A percentile compares a stretch with the other conserved stretches of the same genome.
Evolutionary conservation across 2,888 invertebrate genomes (phyloP).

Genomic region (Anticlea derivata): DNA sequence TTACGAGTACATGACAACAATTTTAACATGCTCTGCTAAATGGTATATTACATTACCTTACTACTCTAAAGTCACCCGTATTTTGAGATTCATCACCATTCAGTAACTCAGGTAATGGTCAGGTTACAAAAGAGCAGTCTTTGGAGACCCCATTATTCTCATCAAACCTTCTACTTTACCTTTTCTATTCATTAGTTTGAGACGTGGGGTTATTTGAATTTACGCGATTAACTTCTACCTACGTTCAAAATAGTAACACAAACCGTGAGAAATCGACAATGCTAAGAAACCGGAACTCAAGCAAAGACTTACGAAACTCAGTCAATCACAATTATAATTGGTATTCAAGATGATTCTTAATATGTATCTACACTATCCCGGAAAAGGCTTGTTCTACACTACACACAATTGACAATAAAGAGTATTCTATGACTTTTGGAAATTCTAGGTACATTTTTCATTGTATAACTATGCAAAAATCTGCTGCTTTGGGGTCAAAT

Average conservation of each 20-base stretch:
- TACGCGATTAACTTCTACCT: slow-evolving; percentile 41
- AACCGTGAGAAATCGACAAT: slow-evolving; percentile 31
- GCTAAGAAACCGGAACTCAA: slow-evolving; percentile 14
- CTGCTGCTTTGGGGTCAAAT: no score
- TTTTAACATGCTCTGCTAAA: neutral
- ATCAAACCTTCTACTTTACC: slow-evolving; percentile 7
- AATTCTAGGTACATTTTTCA: no score
- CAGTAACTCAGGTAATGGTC: slow-evolving; percentile 10
- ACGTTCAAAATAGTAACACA: slow-evolving; percentile 27
- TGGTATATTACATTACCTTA: no score
- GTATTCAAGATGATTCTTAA: no score
- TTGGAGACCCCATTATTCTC: slow-evolving; percentile 2
- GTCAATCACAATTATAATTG: neutral
- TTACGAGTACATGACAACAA: no score
- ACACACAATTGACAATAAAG: no score
- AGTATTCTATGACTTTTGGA: no score
- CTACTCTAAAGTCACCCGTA: slow-evolving; percentile 4
- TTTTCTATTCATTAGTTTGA: slow-evolving; percentile 27
- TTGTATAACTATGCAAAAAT: no score
- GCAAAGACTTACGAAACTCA: neutral
- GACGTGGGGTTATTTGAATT: slow-evolving; percentile 44
- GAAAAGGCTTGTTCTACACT: no score
- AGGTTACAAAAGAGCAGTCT: slow-evolving; percentile 19
- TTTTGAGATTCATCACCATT: slow-evolving; percentile 8
- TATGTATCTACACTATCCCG: no score